These are phyloP conservation scores for Rhagologus leucostigma DNA, from an alignment of 2,113 vertebrate species.

Conservation along the genomic window DNA sequence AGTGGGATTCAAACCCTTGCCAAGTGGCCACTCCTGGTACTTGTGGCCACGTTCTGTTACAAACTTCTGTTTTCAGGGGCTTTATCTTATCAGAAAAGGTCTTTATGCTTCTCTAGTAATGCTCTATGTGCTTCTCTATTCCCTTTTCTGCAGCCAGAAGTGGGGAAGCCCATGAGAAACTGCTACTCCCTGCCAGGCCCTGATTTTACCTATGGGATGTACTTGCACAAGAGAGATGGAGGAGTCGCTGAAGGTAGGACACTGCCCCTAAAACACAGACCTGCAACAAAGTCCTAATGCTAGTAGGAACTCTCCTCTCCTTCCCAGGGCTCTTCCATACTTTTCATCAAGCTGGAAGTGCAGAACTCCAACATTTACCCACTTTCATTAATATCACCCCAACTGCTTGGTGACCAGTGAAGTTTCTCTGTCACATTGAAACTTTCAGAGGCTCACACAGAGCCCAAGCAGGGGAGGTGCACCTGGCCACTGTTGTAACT, in stretches of 20 bases:
- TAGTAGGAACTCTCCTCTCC: not conserved
- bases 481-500: not conserved
- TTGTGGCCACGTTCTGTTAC: rapidly evolving
- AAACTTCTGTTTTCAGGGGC: not conserved
- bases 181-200: constrained; percentile 73
- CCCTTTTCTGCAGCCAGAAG: constrained; percentile 63
- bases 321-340: not conserved
- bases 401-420: not conserved
- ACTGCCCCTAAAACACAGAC: not conserved
- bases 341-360: not conserved
- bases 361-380: not conserved
- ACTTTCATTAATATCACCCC: not conserved
- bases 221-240: constrained; percentile 67
- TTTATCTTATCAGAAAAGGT: not conserved
- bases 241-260: constrained; percentile 80
- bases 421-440: not conserved
- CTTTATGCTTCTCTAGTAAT: not conserved
- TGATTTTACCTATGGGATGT: constrained; percentile 76
- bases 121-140: not conserved
- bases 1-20: not conserved
- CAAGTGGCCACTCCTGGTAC: not conserved
- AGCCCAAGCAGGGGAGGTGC: not conserved
- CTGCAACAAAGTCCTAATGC: not conserved
- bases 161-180: constrained; percentile 75
- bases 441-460: not conserved